phyloP scores from a whole-genome alignment of 2,797 vertebrate genomes.

The Anguilla pacifica region DNA sequence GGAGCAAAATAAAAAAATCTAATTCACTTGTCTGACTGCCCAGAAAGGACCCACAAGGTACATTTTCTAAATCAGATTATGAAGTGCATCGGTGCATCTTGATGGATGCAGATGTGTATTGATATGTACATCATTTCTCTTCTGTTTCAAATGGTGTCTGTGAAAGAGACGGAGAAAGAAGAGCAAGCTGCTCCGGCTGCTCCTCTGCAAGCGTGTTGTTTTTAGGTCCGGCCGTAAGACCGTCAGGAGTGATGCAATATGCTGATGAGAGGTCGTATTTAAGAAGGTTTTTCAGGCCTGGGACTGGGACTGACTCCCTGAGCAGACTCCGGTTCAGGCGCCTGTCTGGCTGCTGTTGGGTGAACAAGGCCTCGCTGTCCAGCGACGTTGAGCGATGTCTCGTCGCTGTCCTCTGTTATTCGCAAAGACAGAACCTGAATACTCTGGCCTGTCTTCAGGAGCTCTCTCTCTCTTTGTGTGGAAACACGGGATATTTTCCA shows the following conservation, averaged over 20 bases:
- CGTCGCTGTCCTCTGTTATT: conserved; percentile 4
- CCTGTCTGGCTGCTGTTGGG: not conserved
- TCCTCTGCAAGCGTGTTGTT: not conserved
- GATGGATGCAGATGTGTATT: not conserved
- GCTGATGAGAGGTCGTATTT: not conserved
- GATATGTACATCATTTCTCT: not conserved
- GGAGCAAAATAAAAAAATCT: not conserved
- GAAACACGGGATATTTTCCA: conserved; percentile 32
- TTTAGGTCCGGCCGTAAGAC: not conserved
- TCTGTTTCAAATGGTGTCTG: not conserved
- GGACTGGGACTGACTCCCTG: not conserved
- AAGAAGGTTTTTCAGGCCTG: not conserved
- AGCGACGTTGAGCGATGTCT: not conserved
- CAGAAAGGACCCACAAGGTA: not conserved
- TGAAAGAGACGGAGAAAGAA: not conserved
- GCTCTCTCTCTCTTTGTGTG: conserved; percentile 12
- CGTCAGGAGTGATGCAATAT: not conserved
- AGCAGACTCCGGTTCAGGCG: not conserved
- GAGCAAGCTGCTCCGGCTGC: not conserved
- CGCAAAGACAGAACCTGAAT: not conserved
- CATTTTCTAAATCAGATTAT: not conserved
- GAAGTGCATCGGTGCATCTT: not conserved
- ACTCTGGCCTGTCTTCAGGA: conserved; percentile 4
- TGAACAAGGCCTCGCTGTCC: not conserved
- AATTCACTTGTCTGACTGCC: not conserved